Evolutionary conservation across 1,140 invertebrate genomes (phyloP).

Genomic region (Drosophila quadrilineata): DNA sequence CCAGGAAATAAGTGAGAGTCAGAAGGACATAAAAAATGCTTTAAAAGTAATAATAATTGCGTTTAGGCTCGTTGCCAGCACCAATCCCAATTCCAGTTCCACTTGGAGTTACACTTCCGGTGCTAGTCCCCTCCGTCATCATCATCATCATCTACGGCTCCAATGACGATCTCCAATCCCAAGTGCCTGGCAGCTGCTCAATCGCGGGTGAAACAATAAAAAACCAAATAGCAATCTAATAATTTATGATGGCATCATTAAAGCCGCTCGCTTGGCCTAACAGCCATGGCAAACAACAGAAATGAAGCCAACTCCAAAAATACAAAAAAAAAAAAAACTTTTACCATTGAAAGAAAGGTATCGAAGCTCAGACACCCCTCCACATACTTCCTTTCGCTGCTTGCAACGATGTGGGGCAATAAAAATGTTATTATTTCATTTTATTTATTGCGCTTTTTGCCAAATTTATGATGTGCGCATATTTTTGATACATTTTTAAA

Average conservation of each 20-base stretch:
- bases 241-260: constrained; percentile 81
- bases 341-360: constrained; percentile 69
- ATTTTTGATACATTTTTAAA: constrained; percentile 72
- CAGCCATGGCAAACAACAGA: constrained; percentile 30
- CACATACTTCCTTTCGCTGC: background rate
- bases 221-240: constrained; percentile 80
- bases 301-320: background rate
- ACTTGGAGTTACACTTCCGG: too few relatives aligned
- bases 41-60: constrained; percentile 80
- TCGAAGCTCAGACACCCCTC: constrained; percentile 35
- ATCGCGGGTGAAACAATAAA: constrained; percentile 79
- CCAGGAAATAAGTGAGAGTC: constrained; percentile 64
- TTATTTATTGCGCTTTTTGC: constrained; percentile 79
- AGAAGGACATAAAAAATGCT: constrained; percentile 75
- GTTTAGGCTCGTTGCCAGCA: constrained; percentile 57
- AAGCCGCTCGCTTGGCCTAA: constrained; percentile 26
- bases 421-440: constrained; percentile 80
- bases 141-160: too few relatives aligned
- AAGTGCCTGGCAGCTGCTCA: too few relatives aligned
- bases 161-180: too few relatives aligned
- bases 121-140: too few relatives aligned
- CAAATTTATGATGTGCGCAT: constrained; percentile 76
- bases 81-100: too few relatives aligned
- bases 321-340: constrained; percentile 29
- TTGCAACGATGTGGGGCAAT: constrained; percentile 55